Evolutionary conservation across 1,140 invertebrate genomes (phyloP).

Genomic region (Lasaia peninsularis): DNA sequence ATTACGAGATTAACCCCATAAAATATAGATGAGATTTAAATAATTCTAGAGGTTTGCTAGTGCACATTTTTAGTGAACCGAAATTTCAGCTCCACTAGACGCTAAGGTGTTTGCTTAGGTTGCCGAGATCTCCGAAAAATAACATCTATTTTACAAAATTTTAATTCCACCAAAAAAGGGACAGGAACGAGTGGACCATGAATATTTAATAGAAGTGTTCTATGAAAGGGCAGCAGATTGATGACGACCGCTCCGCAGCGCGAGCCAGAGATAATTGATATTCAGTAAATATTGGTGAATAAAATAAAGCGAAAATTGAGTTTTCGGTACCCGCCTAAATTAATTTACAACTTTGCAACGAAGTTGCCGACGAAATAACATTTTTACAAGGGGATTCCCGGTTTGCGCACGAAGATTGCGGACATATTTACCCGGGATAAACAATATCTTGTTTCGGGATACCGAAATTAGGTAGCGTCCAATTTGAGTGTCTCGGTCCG

Average conservation of each 20-base stretch:
- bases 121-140: background rate
- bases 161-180: slow-evolving; percentile 3
- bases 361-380: slow-evolving; percentile 51
- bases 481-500: background rate
- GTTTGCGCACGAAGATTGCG: slow-evolving; percentile 31
- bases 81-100: too few relatives aligned
- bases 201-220: slow-evolving; percentile 5
- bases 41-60: too few relatives aligned
- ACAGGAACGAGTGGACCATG: slow-evolving; percentile 1
- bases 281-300: slow-evolving; percentile 69
- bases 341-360: slow-evolving; percentile 72
- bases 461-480: slow-evolving; percentile 21
- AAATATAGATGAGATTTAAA: too few relatives aligned
- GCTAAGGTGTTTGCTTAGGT: background rate
- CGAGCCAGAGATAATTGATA: slow-evolving; percentile 55
- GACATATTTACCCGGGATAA: slow-evolving; percentile 28
- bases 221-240: slow-evolving; percentile 8
- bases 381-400: slow-evolving; percentile 64
- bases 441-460: slow-evolving; percentile 28
- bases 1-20: too few relatives aligned
- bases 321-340: slow-evolving; percentile 65
- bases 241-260: background rate
- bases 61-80: too few relatives aligned
- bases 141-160: background rate
- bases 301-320: slow-evolving; percentile 71